Percentiles rank a stretch among this genome's conserved stretches.
These are phyloP conservation scores for Caenorhabditis remanei DNA, from an alignment of 1,140 invertebrate genomes.

Conservation along the genomic window DNA sequence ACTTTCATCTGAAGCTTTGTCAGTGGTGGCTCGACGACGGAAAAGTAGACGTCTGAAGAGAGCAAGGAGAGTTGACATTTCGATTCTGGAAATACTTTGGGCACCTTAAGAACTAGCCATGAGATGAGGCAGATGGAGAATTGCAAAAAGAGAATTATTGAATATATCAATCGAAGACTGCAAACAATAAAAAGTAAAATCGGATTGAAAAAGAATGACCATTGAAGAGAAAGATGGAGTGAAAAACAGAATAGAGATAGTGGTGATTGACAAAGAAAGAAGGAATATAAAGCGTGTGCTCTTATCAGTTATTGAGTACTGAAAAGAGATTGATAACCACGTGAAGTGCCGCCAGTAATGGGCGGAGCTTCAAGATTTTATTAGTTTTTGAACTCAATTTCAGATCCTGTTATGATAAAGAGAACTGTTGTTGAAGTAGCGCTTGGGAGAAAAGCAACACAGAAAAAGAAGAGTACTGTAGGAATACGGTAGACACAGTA, in stretches of 20 bases:
- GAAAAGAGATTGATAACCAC: conserved; percentile 54
- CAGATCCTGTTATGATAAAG: background rate
- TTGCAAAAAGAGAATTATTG: background rate
- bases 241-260: background rate
- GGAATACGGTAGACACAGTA: too few species aligned
- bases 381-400: conserved; percentile 30
- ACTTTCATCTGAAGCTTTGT: conserved; percentile 39
- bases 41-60: conserved; percentile 40
- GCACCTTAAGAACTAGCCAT: background rate
- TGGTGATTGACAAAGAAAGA: conserved; percentile 33
- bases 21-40: conserved; percentile 10
- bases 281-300: conserved; percentile 24
- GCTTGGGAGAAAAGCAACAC: too few species aligned
- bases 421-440: background rate
- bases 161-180: background rate
- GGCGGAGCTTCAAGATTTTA: conserved; percentile 8
- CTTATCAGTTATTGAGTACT: conserved; percentile 23
- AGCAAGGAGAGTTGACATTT: conserved; percentile 37
- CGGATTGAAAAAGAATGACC: conserved; percentile 6
- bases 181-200: background rate
- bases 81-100: background rate
- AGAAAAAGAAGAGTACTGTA: too few species aligned
- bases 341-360: conserved; percentile 47
- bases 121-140: background rate
- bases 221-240: background rate